A percentile compares a stretch with the other conserved stretches of the same genome.
Conservation (phyloP, 2,797 vertebrate genomes). For the Crenichthys baileyi region DNA sequence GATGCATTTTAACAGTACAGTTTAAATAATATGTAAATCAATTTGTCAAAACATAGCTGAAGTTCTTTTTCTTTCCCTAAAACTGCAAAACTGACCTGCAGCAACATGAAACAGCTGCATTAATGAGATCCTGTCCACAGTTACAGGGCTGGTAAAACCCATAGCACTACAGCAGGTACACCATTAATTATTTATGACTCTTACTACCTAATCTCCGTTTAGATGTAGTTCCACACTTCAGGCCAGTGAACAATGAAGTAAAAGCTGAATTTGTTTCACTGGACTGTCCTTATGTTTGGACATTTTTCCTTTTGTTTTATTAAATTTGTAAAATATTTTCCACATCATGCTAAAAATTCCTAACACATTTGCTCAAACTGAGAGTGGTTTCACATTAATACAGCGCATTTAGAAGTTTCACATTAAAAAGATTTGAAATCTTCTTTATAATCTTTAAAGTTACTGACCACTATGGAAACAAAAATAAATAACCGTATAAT, state of each 20-base stretch:
- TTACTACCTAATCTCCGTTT: not conserved
- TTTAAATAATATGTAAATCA: not conserved
- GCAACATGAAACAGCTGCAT: not conserved
- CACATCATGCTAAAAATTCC: not conserved
- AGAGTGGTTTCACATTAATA: too few species aligned
- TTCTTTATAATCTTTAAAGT: too few species aligned
- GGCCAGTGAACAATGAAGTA: not conserved
- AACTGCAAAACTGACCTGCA: not conserved
- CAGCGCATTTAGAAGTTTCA: too few species aligned
- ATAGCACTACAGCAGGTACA: not conserved
- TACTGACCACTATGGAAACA: too few species aligned
- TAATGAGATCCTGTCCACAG: not conserved
- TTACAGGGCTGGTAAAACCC: not conserved
- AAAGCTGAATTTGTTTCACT: too few species aligned
- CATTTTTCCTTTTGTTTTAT: not conserved
- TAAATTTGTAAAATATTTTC: not conserved
- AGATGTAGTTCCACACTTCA: not conserved
- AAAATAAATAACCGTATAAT: too few species aligned
- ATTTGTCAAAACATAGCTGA: not conserved
- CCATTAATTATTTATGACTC: not conserved
- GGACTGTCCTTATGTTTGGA: too few species aligned
- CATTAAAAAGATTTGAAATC: too few species aligned
- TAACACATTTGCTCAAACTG: not conserved
- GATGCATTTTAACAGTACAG: not conserved
- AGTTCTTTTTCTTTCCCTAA: not conserved